phyloP scores from a whole-genome alignment of 2,797 vertebrate species.

The Vireo griseus region DNA sequence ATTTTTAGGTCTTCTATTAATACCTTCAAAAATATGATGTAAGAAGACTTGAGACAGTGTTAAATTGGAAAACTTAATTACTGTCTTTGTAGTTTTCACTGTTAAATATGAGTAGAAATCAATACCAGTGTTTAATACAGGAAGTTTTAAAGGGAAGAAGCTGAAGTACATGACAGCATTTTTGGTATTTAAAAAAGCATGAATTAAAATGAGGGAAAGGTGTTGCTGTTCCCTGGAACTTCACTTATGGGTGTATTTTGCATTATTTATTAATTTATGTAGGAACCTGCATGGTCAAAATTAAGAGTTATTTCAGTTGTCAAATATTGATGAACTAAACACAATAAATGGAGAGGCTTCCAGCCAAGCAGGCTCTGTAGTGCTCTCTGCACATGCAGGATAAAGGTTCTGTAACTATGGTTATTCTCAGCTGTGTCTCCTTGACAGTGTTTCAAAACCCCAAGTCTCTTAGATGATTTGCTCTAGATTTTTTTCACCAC shows the following conservation, averaged over 20 bases:
- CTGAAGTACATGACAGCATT: not conserved
- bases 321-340: not conserved
- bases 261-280: not conserved
- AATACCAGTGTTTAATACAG: not conserved
- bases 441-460: not conserved
- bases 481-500: not conserved
- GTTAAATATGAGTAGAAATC: slow-evolving; percentile 26
- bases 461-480: not conserved
- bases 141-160: not conserved
- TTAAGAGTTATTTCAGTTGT: not conserved
- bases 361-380: not conserved
- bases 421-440: not conserved
- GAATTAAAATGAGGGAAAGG: not conserved
- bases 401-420: not conserved
- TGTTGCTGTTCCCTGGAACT: not conserved
- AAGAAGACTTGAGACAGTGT: slow-evolving; percentile 42
- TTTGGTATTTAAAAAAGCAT: not conserved
- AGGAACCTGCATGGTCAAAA: not conserved
- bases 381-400: not conserved
- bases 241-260: not conserved
- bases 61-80: slow-evolving; percentile 36
- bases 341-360: not conserved
- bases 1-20: slow-evolving; percentile 72
- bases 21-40: slow-evolving; percentile 57
- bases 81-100: not conserved